These are phyloP conservation scores for Theocolax elegans DNA, from an alignment of 1,140 invertebrate genomes.

Conservation along the genomic window DNA sequence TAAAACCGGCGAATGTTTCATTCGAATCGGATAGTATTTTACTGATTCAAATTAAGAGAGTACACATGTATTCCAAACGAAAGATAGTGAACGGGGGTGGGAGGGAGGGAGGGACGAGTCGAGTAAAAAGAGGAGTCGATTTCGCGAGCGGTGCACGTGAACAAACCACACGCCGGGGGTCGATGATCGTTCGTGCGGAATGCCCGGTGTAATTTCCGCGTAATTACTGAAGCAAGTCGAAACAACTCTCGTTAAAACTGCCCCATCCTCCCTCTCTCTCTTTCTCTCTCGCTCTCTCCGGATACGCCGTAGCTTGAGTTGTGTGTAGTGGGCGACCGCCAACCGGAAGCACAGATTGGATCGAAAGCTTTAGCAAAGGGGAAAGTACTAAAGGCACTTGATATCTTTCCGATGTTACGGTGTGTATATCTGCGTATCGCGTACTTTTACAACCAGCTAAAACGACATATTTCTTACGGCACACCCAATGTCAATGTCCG, in stretches of 20 bases:
- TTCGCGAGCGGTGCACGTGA: background rate
- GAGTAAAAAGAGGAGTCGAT: background rate
- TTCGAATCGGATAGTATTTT: constrained; percentile 12
- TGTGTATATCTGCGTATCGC: background rate
- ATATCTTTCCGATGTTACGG: constrained; percentile 23
- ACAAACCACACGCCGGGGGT: background rate
- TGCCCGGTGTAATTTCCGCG: constrained; percentile 59
- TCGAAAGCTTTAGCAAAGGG: constrained; percentile 22
- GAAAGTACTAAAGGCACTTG: constrained; percentile 20
- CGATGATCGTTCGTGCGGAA: constrained; percentile 46
- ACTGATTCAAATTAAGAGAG: no score
- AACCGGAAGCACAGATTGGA: constrained; percentile 39
- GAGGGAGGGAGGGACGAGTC: background rate
- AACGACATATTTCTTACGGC: no score
- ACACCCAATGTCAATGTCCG: no score
- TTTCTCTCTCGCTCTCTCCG: background rate
- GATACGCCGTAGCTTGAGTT: constrained; percentile 8
- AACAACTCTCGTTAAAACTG: constrained; percentile 64
- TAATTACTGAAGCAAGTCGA: constrained; percentile 62
- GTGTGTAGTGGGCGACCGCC: constrained; percentile 16
- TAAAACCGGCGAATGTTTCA: background rate
- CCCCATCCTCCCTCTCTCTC: constrained; percentile 13
- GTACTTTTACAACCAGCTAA: background rate
- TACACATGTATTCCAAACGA: no score
- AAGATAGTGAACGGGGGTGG: background rate